Percentiles rank a stretch among this genome's conserved stretches.
Conservation (phyloP, 1,140 invertebrate species). For the Drosophila ironensis region DNA sequence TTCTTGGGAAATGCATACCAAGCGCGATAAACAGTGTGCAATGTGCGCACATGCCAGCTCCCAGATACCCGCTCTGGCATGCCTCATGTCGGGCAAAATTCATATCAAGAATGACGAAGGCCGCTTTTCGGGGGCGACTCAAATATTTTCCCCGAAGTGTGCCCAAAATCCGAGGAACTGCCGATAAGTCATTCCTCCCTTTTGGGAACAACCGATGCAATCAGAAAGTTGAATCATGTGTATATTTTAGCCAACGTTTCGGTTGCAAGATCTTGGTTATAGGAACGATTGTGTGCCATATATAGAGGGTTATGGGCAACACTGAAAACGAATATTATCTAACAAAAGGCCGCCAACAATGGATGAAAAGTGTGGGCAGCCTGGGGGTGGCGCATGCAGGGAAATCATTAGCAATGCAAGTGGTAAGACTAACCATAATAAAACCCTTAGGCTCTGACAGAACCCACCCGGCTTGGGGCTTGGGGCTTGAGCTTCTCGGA, state of each 20-base stretch:
- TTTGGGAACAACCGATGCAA: neutral
- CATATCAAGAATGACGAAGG: conserved; percentile 44
- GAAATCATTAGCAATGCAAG: conserved; percentile 20
- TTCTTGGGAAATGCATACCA: conserved; percentile 31
- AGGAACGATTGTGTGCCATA: neutral
- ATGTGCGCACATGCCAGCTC: neutral
- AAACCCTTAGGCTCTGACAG: conserved; percentile 27
- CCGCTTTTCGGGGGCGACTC: neutral
- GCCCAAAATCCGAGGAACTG: conserved; percentile 21
- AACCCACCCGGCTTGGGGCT: conserved; percentile 24
- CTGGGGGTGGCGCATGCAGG: conserved; percentile 17
- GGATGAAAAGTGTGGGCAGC: conserved; percentile 8
- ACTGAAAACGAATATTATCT: conserved; percentile 57
- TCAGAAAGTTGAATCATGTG: neutral
- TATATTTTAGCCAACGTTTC: neutral
- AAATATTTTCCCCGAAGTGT: conserved; percentile 45
- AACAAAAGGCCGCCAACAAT: neutral
- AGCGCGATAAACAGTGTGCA: conserved; percentile 22
- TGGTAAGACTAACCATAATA: conserved; percentile 53
- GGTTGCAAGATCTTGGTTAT: neutral
- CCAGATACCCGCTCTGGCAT: neutral
- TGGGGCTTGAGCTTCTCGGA: neutral
- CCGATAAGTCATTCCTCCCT: conserved; percentile 51
- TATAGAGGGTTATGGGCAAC: conserved; percentile 2
- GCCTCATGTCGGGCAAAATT: neutral